phyloP scores from a whole-genome alignment of 2,888 invertebrate genomes.

The Ormyrus rosae region DNA sequence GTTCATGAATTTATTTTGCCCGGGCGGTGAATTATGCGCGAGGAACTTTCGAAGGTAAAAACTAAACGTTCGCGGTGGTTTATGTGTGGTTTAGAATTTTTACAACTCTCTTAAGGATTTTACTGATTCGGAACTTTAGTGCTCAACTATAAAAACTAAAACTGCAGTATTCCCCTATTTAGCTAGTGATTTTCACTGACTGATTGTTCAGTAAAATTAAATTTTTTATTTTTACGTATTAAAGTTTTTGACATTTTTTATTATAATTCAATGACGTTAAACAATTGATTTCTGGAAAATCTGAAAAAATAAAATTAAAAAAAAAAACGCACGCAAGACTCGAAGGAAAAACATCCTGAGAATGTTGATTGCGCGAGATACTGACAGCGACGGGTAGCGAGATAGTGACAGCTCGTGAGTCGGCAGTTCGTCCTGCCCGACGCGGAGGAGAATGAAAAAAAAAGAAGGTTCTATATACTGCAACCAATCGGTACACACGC shows the following conservation, averaged over 20 bases:
- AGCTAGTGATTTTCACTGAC: no score
- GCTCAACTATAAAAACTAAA: no score
- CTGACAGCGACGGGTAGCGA: neutral
- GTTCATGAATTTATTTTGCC: slow-evolving; percentile 34
- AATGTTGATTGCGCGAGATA: slow-evolving; percentile 31
- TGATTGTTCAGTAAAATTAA: no score
- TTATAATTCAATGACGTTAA: no score
- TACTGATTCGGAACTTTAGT: no score
- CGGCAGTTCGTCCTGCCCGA: slow-evolving; percentile 14
- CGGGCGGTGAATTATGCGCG: slow-evolving; percentile 37
- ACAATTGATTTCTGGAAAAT: no score
- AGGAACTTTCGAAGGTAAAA: slow-evolving; percentile 12
- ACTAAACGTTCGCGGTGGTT: neutral
- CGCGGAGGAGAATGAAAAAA: slow-evolving; percentile 15
- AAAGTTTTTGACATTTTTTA: no score
- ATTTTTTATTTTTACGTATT: no score
- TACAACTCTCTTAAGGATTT: no score
- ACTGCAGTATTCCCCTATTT: no score
- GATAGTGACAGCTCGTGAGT: neutral
- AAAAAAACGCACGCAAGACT: neutral
- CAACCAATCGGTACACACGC: slow-evolving; percentile 34
- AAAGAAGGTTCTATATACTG: slow-evolving; percentile 10
- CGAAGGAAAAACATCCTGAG: neutral
- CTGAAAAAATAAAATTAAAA: no score
- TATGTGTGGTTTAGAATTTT: no score